These are phyloP conservation scores for Microplitis demolitor DNA, from an alignment of 1,140 invertebrate species.

Conservation along the genomic window DNA sequence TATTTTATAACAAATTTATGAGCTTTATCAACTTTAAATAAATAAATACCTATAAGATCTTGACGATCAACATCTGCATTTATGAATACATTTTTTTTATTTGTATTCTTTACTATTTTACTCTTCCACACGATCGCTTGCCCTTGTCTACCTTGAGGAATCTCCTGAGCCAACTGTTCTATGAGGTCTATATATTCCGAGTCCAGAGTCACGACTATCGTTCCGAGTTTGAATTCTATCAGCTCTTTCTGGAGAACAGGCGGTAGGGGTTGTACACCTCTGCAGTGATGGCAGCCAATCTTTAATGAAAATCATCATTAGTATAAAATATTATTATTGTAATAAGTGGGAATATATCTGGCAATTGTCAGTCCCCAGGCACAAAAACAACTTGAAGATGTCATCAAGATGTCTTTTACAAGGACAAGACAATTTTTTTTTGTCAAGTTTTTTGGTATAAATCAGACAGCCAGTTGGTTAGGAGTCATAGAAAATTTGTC, in stretches of 20 bases:
- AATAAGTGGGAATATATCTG: too few species aligned
- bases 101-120: constrained; percentile 31
- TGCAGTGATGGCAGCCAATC: constrained; percentile 58
- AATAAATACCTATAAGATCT: constrained; percentile 51
- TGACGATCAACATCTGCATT: constrained; percentile 46
- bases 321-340: too few species aligned
- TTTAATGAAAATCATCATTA: constrained; percentile 23
- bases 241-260: constrained; percentile 47
- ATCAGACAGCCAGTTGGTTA: too few species aligned
- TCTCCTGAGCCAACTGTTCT: constrained; percentile 40
- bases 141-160: constrained; percentile 49
- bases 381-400: too few species aligned
- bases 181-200: constrained; percentile 42
- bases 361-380: too few species aligned
- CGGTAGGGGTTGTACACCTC: constrained; percentile 48
- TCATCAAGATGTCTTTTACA: too few species aligned
- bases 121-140: constrained; percentile 52
- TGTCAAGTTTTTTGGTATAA: too few species aligned
- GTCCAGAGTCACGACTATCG: constrained; percentile 46
- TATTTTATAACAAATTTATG: background rate
- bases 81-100: constrained; percentile 48
- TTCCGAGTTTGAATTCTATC: constrained; percentile 47
- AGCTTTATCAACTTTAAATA: background rate
- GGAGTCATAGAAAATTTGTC: too few species aligned
- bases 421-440: too few species aligned